Conservation (phyloP, 2,888 invertebrate genomes). For the Ectemnius cavifrons region DNA sequence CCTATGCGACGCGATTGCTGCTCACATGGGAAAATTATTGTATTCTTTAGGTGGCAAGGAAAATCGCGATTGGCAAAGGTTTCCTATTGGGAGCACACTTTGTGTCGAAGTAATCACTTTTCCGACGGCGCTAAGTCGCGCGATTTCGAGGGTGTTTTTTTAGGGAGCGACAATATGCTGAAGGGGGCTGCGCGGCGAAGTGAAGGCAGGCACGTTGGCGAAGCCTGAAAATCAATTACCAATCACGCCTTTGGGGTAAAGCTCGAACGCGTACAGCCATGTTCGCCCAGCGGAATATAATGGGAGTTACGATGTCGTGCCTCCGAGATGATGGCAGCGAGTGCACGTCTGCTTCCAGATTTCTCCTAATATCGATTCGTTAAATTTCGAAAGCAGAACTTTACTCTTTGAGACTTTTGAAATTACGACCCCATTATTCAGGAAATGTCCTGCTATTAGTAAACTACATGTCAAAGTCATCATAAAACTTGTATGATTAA, state of each 20-base stretch:
- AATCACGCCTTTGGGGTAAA: slow-evolving; percentile 71
- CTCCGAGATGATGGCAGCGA: slow-evolving; percentile 49
- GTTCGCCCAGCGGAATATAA: slow-evolving; percentile 69
- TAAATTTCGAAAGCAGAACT: slow-evolving; percentile 42
- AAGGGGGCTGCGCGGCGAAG: slow-evolving; percentile 37
- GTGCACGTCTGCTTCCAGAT: slow-evolving; percentile 36
- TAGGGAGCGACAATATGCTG: slow-evolving; percentile 21
- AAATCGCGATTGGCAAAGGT: not conserved
- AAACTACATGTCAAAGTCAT: no score
- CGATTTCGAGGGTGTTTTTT: slow-evolving; percentile 29
- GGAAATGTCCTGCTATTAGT: no score
- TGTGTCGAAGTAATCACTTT: slow-evolving; percentile 25
- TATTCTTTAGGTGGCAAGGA: no score
- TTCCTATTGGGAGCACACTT: slow-evolving; percentile 8
- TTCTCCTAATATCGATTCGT: slow-evolving; percentile 62
- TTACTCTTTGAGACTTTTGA: no score
- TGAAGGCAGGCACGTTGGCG: slow-evolving; percentile 59
- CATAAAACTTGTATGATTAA: no score
- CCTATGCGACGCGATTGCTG: no score
- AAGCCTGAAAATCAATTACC: slow-evolving; percentile 73
- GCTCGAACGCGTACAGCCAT: slow-evolving; percentile 57
- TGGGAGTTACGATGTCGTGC: slow-evolving; percentile 64
- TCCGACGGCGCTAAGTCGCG: slow-evolving; percentile 26
- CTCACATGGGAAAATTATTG: not conserved
- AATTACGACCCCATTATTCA: no score